Evolutionary conservation across 2,113 vertebrate species (phyloP), one percentile per base, ranked within the genome.

Genomic region (Turnix velox): DNA sequence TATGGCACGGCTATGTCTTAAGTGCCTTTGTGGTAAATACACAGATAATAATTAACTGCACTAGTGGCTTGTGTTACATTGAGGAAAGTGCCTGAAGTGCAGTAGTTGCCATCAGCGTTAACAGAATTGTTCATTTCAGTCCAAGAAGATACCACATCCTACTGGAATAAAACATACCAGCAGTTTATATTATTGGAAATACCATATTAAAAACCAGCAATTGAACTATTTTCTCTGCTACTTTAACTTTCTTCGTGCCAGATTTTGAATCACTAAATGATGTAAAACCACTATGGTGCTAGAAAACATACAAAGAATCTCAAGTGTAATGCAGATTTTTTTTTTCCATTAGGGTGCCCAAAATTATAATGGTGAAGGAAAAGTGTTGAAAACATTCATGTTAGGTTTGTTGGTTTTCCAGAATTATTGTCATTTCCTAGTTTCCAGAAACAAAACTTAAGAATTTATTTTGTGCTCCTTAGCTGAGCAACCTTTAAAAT

Each of bases 11-110:
- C n/a, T 65, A 69, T 57, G 54, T 54, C 61, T 87, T 57, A 52
- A 94, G 62, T 1, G 61, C 81, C 80, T 94, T 84, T 58, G 49
- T 79, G 54, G 51, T 81, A 89, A 93, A 82, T 58, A 37, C 58
- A 19, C 27, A 86, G 84, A 15, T 79, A 62, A 37, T 84, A 68
- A 91, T 92, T 76, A 93, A 58, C 67, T 74, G 77, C 55, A 37
- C 10, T 59, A 61, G 57, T 52, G 30, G 86, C 45, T 27, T 65
- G 19, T n/a, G 19, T 78, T 81, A 43, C 18, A 16, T 37, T 80
- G 35, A 52, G 48, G 30, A 62, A 91, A 52, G 54, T 80, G 20
- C 57, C 54, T 62, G 48, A 49, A 63, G 31, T 14, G 25, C 4
- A 2, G 6, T 66, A 20, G 45, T 79, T n/a, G 28, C 48, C 5